Evolutionary conservation across 2,888 invertebrate genomes (phyloP).

Genomic region (Caprella mutica): DNA sequence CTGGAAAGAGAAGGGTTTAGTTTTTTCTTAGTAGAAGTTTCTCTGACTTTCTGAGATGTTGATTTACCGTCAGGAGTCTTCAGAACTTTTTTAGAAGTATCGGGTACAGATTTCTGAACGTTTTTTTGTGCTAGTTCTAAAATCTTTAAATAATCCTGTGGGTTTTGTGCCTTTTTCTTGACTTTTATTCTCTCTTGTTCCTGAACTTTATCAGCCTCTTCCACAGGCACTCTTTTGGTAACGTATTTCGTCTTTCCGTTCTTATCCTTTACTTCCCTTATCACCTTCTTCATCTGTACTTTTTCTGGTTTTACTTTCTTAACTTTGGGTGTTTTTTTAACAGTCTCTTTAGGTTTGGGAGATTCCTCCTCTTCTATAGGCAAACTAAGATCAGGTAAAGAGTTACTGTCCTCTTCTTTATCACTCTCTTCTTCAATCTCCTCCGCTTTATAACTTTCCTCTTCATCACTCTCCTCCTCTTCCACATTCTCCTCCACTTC

Average conservation of each 20-base stretch:
- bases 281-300: too few relatives aligned
- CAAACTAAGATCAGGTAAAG: too few relatives aligned
- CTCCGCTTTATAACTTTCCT: conserved; percentile 7
- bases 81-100: background rate
- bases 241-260: background rate
- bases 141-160: conserved; percentile 2
- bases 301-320: too few relatives aligned
- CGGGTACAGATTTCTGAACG: background rate
- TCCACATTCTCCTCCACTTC: conserved; percentile 14
- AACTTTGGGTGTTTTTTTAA: too few relatives aligned
- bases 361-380: too few relatives aligned
- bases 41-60: background rate
- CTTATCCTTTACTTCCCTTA: background rate
- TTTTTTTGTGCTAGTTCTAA: conserved; percentile 5
- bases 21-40: background rate
- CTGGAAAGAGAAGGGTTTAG: background rate
- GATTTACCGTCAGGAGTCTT: background rate
- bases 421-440: conserved; percentile 8
- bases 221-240: background rate
- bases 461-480: conserved; percentile 7
- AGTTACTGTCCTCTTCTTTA: too few relatives aligned
- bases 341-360: too few relatives aligned
- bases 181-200: background rate
- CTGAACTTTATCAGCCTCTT: too few relatives aligned
- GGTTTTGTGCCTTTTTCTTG: background rate